Evolutionary conservation across 2,888 invertebrate species (phyloP), one percentile per base, ranked within the genome.

Genomic region (Melinaea menophilus): DNA sequence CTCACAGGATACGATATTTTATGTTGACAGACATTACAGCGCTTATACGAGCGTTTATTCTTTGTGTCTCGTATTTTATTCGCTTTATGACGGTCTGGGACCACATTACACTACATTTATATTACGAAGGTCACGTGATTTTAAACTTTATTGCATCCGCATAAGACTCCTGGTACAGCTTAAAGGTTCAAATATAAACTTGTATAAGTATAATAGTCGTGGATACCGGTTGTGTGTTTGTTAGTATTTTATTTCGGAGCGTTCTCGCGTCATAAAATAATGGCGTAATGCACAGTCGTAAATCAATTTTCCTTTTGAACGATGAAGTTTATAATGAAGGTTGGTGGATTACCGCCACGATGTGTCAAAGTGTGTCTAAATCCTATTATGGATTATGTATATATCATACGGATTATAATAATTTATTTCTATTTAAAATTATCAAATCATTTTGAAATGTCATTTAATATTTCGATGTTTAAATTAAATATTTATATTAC

Each of bases 21-120:
- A 90, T 81, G 88, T 88, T 89, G 90, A 90, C 90, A 90, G 90
- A 89, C 88, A 85, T 88, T 88, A 89, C 88, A 89, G 83, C 87
- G 85, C 86, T 89, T 90, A 90, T 86, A 86, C 88, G 85, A 89
- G 80, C 90, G 86, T 87, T 90, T 89, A 90, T 90, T 90, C 90
- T 90, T 90, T 88, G 89, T 88, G 88, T 85, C 86, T 84, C 89
- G 88, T 90, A 90, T 90, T 90, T 90, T 90, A 90, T 90, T 88
- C 88, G 88, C 87, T 90, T 90, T 90, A 90, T 90, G 90, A 90
- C 88, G 87, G 85, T 80, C 82, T 75, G 76, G 74, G 72, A 78
- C 82, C 77, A 80, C 65, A 71, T 68, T 76, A 70, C 71, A 67
- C 57, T 71, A 62, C 69, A 69, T 69, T 65, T 59, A 51, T 61